Base-by-base conservation (phyloP, 1,140 invertebrate species). In the Pogonognathellus flavescens region DNA sequence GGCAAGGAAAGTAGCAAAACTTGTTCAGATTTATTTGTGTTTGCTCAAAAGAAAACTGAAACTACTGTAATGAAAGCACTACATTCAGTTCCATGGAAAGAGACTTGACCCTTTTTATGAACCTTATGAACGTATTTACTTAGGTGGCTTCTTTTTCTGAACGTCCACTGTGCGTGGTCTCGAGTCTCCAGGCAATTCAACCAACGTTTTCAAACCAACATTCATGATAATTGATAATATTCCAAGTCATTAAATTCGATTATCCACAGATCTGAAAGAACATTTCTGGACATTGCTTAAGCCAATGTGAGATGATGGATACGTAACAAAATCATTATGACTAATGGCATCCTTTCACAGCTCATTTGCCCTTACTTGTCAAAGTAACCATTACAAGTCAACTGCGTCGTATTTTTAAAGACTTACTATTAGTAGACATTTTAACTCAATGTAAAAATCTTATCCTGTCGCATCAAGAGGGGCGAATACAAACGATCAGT, bases 291-390 rank as follows among this genome's bases (percentile, higher is more conserved):
- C 62, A 31, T 25, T 66, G 25, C 25, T 31, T 20, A 4, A 11
- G 22, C 62, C 25, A 25, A 76, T 76, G 31, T 18, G 70, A n/a
- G 70, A 76, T n/a, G 31, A 76, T 31, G 53, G n/a, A 76, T 41
- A 41, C 11, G 18, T 76, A 76, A 76, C 41, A n/a, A 76, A 76
- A 50, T 49, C 25, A 66, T 49, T 76, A 31, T 14, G 41, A 31
- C 70, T 76, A 76, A 76, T 76, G 70, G 41, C 49, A 25, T 76
- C 41, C 70, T 76, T 76, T 76, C 70, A 76, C 31, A 76, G 41
- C 70, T 76, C 70, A 76, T 76, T 76, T 41, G n/a, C 0, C 11
- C 0, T 50, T 25, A 14, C 70, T 76, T 76, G 70, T 76, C 70
- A 76, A 76, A 72, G 66, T 16, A 72, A 22, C 66, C 66, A 16